Conservation (phyloP, 2,888 invertebrate genomes). For the Drosophila affinis region DNA sequence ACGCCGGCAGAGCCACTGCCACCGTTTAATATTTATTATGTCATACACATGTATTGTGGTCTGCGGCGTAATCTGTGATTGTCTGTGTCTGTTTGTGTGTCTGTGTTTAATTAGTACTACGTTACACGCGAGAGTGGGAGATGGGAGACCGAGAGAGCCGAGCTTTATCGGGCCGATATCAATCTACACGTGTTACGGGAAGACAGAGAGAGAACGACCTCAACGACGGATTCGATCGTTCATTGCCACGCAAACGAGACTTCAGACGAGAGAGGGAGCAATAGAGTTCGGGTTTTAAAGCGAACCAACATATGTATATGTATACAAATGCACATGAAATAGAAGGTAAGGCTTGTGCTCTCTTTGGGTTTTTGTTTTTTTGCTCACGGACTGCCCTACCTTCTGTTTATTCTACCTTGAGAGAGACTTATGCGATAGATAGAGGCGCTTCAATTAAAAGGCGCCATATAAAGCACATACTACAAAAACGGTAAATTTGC, state of each 20-base stretch:
- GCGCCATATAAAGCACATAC: constrained; percentile 48
- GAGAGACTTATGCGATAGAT: not conserved
- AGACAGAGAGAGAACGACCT: constrained; percentile 10
- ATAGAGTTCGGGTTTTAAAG: constrained; percentile 13
- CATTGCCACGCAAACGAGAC: constrained; percentile 61
- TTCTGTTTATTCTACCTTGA: not conserved
- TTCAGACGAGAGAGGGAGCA: not conserved
- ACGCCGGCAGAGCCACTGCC: constrained; percentile 26
- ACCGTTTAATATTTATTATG: constrained; percentile 72
- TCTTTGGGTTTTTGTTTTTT: not conserved
- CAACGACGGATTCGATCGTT: constrained; percentile 54
- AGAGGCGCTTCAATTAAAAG: constrained; percentile 56
- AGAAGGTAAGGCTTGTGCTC: not conserved
- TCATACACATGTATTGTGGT: constrained; percentile 60
- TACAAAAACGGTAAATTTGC: constrained; percentile 56
- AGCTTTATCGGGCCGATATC: constrained; percentile 27
- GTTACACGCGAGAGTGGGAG: constrained; percentile 1
- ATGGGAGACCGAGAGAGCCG: constrained; percentile 13
- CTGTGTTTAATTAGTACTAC: constrained; percentile 12
- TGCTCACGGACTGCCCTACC: not conserved
- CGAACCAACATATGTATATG: not conserved
- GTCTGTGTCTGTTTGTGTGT: constrained; percentile 9
- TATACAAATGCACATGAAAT: not conserved
- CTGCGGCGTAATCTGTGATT: constrained; percentile 26
- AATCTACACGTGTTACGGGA: constrained; percentile 42